Evolutionary conservation across 2,797 vertebrate species (phyloP), one percentile per base, ranked within the genome.

Genomic region (Myotis daubentonii): DNA sequence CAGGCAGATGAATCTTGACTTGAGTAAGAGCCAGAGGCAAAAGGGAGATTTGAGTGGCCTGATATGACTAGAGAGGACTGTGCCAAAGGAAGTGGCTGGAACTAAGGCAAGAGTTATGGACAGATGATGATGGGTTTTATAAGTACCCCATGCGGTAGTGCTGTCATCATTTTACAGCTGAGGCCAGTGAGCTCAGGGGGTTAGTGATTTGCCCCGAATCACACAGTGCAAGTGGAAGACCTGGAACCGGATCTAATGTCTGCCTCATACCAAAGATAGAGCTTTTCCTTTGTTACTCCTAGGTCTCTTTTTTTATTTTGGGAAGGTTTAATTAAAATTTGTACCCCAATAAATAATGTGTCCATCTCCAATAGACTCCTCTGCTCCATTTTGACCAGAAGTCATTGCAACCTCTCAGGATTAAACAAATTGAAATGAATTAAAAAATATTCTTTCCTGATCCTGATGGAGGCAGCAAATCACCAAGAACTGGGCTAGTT

Each of bases 381-480:
- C 17, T 65, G 15, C 9, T 51, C 49, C 12, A 44, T 11, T 36
- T 22, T 13, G n/a, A 76, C 33, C 74, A 20, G 33, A 93, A 94
- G 44, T 36, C 33, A 12, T 28, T 51, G 36, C 25, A 49, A 72
- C n/a, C 19, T 51, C 3, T 68, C 8, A 53, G 81, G 28, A 80
- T 79, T 62, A 74, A 90, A 92, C 8, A n/a, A 66, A 81, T 20
- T 23, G 44, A 93, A 82, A 93, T n/a, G 20, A 36, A 79, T 33
- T 89, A n/a, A 49, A 95, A 88, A 91, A 93, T 94, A 95, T 97
- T 97, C 96, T 95, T 85, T 87, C 8, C 33, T 33, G 53, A 95
- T 97, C 98, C 98, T 98, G 97, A 89, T 97, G 98, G 98, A 97
- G 98, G 98, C 98, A 98, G 98, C 98, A 98, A 96, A 98, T 95